Evolutionary conservation across 2,888 invertebrate genomes (phyloP).

Genomic region (Diachrysia chrysitis): DNA sequence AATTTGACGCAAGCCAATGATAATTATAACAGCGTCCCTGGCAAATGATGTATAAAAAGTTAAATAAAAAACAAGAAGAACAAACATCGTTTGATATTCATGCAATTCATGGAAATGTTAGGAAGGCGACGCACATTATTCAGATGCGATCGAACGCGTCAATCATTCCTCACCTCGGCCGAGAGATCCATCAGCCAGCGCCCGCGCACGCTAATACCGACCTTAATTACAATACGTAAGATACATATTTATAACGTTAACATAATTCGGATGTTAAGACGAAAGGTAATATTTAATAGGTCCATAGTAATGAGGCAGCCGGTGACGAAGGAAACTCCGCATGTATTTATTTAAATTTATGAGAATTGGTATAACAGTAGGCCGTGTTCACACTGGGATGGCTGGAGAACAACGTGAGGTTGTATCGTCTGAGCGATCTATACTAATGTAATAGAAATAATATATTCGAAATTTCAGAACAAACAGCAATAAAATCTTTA

Average conservation of each 20-base stretch:
- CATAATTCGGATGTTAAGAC: constrained; percentile 55
- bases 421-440: background rate
- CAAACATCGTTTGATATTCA: constrained; percentile 74
- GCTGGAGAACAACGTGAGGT: background rate
- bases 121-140: constrained; percentile 67
- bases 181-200: constrained; percentile 49
- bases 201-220: constrained; percentile 42
- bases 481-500: background rate
- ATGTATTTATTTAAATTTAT: constrained; percentile 84
- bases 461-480: background rate
- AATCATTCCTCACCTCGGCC: constrained; percentile 72
- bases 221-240: constrained; percentile 48
- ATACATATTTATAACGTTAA: constrained; percentile 48
- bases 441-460: background rate
- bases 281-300: constrained; percentile 75
- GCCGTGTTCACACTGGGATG: constrained; percentile 65
- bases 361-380: constrained; percentile 73
- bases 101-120: constrained; percentile 75
- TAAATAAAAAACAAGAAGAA: constrained; percentile 60
- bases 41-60: constrained; percentile 51
- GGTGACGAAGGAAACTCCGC: constrained; percentile 69
- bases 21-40: constrained; percentile 63
- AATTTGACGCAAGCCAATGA: constrained; percentile 56
- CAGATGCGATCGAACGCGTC: constrained; percentile 73
- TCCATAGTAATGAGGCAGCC: constrained; percentile 78